Evolutionary conservation across 2,888 invertebrate species (phyloP).

Genomic region (Leptopilina drosophilae): DNA sequence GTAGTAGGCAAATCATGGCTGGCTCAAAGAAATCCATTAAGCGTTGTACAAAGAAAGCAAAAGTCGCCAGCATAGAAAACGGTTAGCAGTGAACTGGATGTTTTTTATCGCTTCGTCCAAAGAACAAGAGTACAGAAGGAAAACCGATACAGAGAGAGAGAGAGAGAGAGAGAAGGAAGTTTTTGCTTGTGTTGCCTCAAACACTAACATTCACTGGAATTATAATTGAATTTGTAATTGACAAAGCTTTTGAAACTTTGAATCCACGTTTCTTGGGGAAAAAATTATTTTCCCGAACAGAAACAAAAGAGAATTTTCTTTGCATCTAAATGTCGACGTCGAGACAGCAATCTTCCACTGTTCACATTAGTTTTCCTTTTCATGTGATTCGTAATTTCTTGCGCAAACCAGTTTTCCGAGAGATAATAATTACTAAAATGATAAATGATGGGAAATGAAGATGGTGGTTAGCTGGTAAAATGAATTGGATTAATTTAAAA

Average conservation of each 20-base stretch:
- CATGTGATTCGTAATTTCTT: slow-evolving; percentile 8
- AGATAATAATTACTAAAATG: background rate
- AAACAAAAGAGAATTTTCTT: background rate
- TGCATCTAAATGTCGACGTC: slow-evolving; percentile 10
- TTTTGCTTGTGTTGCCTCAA: background rate
- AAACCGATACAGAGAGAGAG: background rate
- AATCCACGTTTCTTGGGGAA: background rate
- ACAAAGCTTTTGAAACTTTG: background rate
- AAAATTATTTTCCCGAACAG: background rate
- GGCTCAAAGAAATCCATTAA: slow-evolving; percentile 62
- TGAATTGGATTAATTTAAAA: slow-evolving; percentile 3
- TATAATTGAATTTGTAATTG: slow-evolving; percentile 35
- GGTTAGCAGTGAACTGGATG: slow-evolving; percentile 46
- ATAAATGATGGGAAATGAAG: background rate
- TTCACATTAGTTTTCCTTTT: slow-evolving; percentile 9
- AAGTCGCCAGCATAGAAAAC: slow-evolving; percentile 42
- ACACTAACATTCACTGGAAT: background rate
- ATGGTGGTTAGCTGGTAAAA: background rate
- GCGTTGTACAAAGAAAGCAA: slow-evolving; percentile 53
- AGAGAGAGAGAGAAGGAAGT: background rate
- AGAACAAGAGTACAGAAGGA: slow-evolving; percentile 25
- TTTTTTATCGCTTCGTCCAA: slow-evolving; percentile 41
- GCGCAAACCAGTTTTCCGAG: background rate
- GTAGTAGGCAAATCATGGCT: slow-evolving; percentile 52
- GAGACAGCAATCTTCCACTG: too few relatives aligned